These are phyloP conservation scores for Acrobasis consociella DNA, from an alignment of 2,888 invertebrate genomes.

Conservation along the genomic window DNA sequence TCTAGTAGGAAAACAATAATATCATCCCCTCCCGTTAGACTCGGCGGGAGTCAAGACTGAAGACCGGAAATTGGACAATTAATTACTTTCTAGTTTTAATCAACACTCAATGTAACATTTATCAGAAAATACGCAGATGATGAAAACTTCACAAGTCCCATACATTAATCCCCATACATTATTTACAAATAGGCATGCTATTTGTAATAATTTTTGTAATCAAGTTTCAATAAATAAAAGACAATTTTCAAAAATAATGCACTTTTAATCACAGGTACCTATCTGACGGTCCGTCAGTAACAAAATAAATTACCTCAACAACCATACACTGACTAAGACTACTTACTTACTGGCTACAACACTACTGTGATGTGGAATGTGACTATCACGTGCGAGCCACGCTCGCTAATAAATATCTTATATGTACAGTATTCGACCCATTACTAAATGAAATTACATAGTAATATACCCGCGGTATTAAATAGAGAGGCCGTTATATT, in stretches of 20 bases:
- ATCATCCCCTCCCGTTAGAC: too few species aligned
- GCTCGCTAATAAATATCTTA: slow-evolving; percentile 23
- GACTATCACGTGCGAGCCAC: slow-evolving; percentile 11
- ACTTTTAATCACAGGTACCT: slow-evolving; percentile 72
- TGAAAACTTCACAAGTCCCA: too few species aligned
- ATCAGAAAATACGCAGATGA: too few species aligned
- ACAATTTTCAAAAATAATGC: slow-evolving; percentile 60
- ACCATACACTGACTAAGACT: slow-evolving; percentile 56
- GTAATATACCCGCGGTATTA: slow-evolving; percentile 30
- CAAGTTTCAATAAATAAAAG: background rate
- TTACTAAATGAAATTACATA: slow-evolving; percentile 22
- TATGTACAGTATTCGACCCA: slow-evolving; percentile 30
- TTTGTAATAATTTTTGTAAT: too few species aligned
- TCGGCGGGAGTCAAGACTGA: too few species aligned
- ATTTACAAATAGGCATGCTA: too few species aligned
- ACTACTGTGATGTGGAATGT: slow-evolving; percentile 14
- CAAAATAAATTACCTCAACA: slow-evolving; percentile 71
- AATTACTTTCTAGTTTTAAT: too few species aligned
- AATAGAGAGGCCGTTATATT: slow-evolving; percentile 19
- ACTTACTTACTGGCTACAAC: slow-evolving; percentile 37
- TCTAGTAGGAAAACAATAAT: too few species aligned
- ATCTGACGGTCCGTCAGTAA: slow-evolving; percentile 54
- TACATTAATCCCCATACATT: too few species aligned
- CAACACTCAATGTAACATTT: too few species aligned
- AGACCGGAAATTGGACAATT: too few species aligned